A percentile compares a stretch with the other conserved stretches of the same genome.
These are phyloP conservation scores for Bergia sp. DNA, from an alignment of 92 coral and sea anemone species.

Conservation along the genomic window DNA sequence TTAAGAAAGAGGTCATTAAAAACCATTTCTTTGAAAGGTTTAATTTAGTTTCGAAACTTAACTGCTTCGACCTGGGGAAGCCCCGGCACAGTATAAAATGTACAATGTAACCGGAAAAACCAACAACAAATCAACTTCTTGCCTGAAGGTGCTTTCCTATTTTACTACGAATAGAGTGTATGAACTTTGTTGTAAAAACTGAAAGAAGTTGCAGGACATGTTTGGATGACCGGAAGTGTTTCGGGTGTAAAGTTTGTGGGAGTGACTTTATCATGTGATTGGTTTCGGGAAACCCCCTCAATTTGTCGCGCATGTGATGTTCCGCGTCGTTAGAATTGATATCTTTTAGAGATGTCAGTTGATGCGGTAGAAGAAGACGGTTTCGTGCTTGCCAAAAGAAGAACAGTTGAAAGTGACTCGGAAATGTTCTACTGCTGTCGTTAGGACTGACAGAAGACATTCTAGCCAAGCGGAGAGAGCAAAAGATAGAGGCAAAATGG, in stretches of 20 bases:
- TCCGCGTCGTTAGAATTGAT: neutral
- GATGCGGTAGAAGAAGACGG: neutral
- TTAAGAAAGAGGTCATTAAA: neutral
- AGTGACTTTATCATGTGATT: neutral
- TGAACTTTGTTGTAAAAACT: neutral
- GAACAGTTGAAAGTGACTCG: neutral
- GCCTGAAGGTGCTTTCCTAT: neutral
- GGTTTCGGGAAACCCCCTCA: neutral
- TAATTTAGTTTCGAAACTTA: neutral
- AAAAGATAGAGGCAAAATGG: neutral
- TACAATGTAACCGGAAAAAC: too few relatives aligned
- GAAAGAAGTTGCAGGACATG: neutral
- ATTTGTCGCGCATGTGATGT: neutral
- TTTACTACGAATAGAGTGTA: neutral
- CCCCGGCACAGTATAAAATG: too few relatives aligned
- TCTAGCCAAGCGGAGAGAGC: neutral
- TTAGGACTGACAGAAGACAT: neutral
- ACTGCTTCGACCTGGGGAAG: neutral
- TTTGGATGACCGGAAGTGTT: neutral
- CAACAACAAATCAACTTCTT: neutral
- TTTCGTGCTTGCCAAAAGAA: neutral
- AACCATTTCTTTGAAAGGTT: too few relatives aligned
- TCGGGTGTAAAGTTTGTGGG: neutral
- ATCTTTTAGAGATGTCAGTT: neutral
- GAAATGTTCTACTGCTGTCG: neutral